Conservation (phyloP, 2,113 vertebrate genomes). For the human (Homo sapiens) region GRCh38 chr18:33687001-33687500, state of each 20-base stretch:
- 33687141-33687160: not conserved
- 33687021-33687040: constrained; percentile 21
- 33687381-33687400: not conserved
- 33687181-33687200: not conserved
- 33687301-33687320: not conserved
- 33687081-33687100: not conserved
- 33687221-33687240: not conserved
- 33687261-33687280: not conserved
- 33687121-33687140: not conserved
- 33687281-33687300: not conserved
- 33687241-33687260: not conserved
- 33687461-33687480: not conserved
- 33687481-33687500: not conserved
- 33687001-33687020: constrained; percentile 28
- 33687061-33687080: not conserved
- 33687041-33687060: not conserved
- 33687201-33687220: not conserved
- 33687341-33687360: not conserved
- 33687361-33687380: not conserved
- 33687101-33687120: not conserved
- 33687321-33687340: not conserved
- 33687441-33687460: not conserved
- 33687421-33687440: not conserved
- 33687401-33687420: not conserved
- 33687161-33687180: not conserved